Base-by-base conservation (phyloP, 1,140 invertebrate species). In the Papilio dardanus region DNA sequence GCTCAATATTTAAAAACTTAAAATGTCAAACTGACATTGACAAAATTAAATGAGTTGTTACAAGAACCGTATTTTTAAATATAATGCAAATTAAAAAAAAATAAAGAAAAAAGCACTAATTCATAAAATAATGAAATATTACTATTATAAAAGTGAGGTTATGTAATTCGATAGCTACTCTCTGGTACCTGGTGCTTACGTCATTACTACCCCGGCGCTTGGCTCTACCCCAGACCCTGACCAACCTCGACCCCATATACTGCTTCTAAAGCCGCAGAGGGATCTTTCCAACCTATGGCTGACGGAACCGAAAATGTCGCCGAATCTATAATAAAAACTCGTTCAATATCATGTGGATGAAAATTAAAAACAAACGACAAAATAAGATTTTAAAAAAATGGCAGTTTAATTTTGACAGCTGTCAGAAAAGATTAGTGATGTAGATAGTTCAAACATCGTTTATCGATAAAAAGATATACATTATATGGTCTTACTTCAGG, bases 131-230 rank as follows among this genome's bases (percentile, higher is more conserved):
- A 40, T 24, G 28, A 40, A 21, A 35, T 21, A 69, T 3, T 24
- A 24, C 6, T 24, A 24, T 21, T 8, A 30, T 1, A 7, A 30
- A 50, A 71, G 71, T 35, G 31, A 58, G 50, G 71, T 73, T 73
- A 58, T 73, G 21, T 58, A 73, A 54, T 73, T 58, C 46, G 71
- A 58, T 73, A 19, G 46, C 30, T 21, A 2, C 8, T 31, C 42
- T 19, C 33, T 35, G 71, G 71, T 73, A 73, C 75, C 78, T 76
- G 79, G 81, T 79, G 81, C 81, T 83, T 82, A 71, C 68, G 69
- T 77, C 77, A 67, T 80, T 73, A 50, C n/a, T 50, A 62, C 77
- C 71, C 69, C 62, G 46, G 33, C 28, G 33, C 68, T 71, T 71
- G 40, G 28, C 68, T 73, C 28, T 50, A 69, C 71, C 46, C 46